Percentiles rank a stretch among this genome's conserved stretches.
Evolutionary conservation across 2,113 vertebrate species (phyloP).

Genomic region (Monopterus albus): DNA sequence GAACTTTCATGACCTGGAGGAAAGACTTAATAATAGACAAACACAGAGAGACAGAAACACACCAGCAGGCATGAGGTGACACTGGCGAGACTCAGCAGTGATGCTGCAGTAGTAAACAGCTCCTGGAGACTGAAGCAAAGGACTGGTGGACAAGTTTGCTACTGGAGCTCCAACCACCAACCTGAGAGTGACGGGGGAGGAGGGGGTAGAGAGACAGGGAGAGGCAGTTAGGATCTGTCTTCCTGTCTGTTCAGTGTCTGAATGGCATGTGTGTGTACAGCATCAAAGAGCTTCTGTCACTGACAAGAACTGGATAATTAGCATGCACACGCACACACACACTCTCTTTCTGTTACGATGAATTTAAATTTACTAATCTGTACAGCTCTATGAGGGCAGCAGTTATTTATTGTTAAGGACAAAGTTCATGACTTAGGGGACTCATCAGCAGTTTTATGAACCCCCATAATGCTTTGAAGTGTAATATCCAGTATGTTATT

Average conservation of each 20-base stretch:
- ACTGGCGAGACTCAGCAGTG: constrained; percentile 68
- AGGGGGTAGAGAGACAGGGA: constrained; percentile 14
- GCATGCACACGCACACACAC: constrained; percentile 31
- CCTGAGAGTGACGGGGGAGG: constrained; percentile 75
- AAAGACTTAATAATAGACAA: background rate
- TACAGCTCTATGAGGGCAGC: background rate
- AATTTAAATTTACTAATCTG: background rate
- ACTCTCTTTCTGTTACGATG: constrained; percentile 1
- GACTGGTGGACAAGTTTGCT: constrained; percentile 78
- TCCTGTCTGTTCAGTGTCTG: constrained; percentile 33
- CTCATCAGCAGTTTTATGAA: background rate
- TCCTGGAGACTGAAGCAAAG: constrained; percentile 83
- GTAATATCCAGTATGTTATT: background rate
- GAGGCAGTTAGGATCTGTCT: constrained; percentile 23
- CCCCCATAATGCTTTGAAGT: background rate
- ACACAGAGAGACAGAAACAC: constrained; percentile 19
- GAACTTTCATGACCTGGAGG: background rate
- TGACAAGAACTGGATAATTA: constrained; percentile 47
- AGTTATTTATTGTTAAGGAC: constrained; percentile 3
- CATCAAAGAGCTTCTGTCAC: constrained; percentile 61
- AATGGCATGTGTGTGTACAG: constrained; percentile 64
- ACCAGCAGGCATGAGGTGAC: constrained; percentile 58
- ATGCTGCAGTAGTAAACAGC: constrained; percentile 87
- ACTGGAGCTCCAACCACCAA: constrained; percentile 90
- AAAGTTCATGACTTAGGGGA: background rate